phyloP scores from a whole-genome alignment of 1,140 invertebrate genomes.

The Lepidostoma basale region DNA sequence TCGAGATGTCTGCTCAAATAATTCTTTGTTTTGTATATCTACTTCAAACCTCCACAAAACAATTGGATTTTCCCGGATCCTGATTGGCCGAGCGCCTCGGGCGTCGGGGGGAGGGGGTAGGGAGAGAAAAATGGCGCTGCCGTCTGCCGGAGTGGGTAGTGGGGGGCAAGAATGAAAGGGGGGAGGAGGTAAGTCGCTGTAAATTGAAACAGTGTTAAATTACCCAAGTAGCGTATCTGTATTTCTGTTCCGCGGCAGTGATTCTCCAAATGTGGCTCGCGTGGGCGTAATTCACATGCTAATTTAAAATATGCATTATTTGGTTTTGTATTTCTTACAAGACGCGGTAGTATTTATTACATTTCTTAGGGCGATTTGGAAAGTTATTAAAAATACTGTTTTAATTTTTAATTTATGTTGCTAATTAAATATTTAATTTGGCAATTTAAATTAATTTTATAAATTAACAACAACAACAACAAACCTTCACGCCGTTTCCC shows the following conservation, averaged over 20 bases:
- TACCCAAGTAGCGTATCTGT: slow-evolving; percentile 33
- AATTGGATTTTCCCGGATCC: slow-evolving; percentile 12
- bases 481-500: no score
- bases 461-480: no score
- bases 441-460: no score
- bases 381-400: no score
- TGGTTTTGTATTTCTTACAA: no score
- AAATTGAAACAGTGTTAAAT: slow-evolving; percentile 47
- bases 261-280: slow-evolving; percentile 9
- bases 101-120: background rate
- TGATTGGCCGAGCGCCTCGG: slow-evolving; percentile 17
- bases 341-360: no score
- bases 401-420: no score
- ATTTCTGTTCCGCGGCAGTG: slow-evolving; percentile 26
- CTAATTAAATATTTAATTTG: no score
- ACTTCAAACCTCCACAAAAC: slow-evolving; percentile 10
- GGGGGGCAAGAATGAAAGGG: background rate
- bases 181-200: slow-evolving; percentile 38
- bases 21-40: background rate
- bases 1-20: no score
- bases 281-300: no score
- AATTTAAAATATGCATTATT: no score
- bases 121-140: slow-evolving; percentile 27
- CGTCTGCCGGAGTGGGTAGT: background rate
- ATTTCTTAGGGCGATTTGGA: no score